These are phyloP conservation scores for Tylochromis polylepis DNA, from an alignment of 2,113 vertebrate genomes.

Conservation along the genomic window DNA sequence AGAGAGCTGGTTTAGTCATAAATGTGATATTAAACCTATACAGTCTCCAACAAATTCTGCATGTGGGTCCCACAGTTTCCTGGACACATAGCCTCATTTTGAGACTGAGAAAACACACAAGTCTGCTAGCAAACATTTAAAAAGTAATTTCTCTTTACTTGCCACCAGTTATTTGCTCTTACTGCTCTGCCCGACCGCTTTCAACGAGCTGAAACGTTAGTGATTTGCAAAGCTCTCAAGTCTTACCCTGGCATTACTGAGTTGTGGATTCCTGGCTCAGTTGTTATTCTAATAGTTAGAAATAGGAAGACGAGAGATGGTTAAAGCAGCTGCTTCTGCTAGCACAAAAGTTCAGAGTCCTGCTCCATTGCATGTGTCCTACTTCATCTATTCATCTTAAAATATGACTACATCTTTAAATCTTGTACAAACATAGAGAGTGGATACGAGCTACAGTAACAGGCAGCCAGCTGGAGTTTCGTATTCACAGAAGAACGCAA, in stretches of 20 bases:
- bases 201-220: neutral
- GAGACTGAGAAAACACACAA: constrained; percentile 1
- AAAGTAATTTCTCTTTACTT: neutral
- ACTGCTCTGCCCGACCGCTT: neutral
- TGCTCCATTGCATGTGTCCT: neutral
- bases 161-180: neutral
- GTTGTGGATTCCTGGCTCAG: neutral
- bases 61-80: neutral
- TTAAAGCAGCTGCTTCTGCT: neutral
- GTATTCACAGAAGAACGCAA: neutral
- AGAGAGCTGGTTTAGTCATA: neutral
- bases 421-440: neutral
- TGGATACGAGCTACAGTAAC: neutral
- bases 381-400: neutral
- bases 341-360: neutral
- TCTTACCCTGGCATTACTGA: neutral
- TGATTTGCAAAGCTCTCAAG: neutral
- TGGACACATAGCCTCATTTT: neutral
- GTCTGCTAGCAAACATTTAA: neutral
- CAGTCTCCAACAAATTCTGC: neutral
- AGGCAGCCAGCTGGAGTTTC: neutral
- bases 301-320: neutral
- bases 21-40: neutral
- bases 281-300: neutral
- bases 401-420: neutral